Conservation (phyloP, 2,113 vertebrate species). For the Columbina picui region DNA sequence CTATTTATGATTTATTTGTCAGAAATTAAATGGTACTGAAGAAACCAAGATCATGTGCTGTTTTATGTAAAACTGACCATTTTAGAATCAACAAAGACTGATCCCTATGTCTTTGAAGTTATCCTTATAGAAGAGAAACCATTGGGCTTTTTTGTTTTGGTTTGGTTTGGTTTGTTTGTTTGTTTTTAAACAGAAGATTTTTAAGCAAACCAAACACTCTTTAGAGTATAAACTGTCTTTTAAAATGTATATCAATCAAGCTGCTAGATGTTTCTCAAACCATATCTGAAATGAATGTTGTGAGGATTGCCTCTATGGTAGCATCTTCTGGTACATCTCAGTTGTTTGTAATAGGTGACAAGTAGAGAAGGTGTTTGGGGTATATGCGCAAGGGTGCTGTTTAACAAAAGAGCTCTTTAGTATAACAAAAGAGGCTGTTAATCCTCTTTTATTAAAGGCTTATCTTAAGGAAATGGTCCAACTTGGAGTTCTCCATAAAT, state of each 20-base stretch:
- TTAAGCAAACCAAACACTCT: background rate
- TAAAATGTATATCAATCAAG: background rate
- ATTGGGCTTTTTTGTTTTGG: background rate
- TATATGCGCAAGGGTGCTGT: rapidly evolving
- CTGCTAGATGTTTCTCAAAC: background rate
- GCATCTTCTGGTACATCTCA: background rate
- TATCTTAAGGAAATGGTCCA: background rate
- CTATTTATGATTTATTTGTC: background rate
- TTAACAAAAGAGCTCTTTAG: background rate
- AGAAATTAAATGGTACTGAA: background rate
- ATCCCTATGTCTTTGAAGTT: background rate
- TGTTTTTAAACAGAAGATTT: background rate
- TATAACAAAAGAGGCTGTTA: background rate
- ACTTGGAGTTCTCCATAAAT: background rate
- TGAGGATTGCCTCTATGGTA: background rate
- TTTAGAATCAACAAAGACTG: background rate
- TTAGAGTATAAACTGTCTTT: background rate
- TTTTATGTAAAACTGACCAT: background rate
- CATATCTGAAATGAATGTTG: background rate
- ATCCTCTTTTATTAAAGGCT: background rate
- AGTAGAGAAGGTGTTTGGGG: too few species aligned
- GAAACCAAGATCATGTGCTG: background rate
- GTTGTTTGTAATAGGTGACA: background rate
- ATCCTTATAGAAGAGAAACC: background rate
- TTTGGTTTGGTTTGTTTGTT: background rate